Conservation (phyloP, 2,888 invertebrate genomes). For the Dynastes tityus region DNA sequence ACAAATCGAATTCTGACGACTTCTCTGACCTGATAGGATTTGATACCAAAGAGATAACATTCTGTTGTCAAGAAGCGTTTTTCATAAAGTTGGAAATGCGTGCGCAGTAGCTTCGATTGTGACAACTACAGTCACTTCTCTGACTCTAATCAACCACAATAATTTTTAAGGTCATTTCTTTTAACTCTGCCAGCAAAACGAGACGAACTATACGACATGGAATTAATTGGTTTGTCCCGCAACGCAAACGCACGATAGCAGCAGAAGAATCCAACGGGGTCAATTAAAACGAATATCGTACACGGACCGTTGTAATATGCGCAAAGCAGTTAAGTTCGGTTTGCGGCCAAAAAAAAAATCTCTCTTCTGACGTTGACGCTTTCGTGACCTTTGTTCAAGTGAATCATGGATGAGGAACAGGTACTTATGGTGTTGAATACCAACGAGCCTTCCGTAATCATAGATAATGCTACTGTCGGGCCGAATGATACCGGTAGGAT, state of each 20-base stretch:
- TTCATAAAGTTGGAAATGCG: slow-evolving; percentile 51
- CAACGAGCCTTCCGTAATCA: slow-evolving; percentile 65
- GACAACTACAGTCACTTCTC: slow-evolving; percentile 39
- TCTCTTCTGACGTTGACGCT: slow-evolving; percentile 49
- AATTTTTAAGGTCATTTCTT: slow-evolving; percentile 58
- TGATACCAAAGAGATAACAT: slow-evolving; percentile 19
- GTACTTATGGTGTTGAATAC: slow-evolving; percentile 64
- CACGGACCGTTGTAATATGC: slow-evolving; percentile 46
- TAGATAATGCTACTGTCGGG: slow-evolving; percentile 62
- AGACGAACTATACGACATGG: slow-evolving; percentile 46
- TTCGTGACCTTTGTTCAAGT: slow-evolving; percentile 63
- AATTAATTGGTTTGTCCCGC: slow-evolving; percentile 44
- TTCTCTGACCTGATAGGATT: slow-evolving; percentile 26
- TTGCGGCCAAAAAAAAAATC: slow-evolving; percentile 14
- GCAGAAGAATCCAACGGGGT: slow-evolving; percentile 45
- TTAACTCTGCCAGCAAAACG: slow-evolving; percentile 54
- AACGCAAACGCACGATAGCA: slow-evolving; percentile 22
- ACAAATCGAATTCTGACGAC: slow-evolving; percentile 1
- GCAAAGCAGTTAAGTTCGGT: slow-evolving; percentile 46
- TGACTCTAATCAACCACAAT: slow-evolving; percentile 54
- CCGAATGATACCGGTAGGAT: slow-evolving; percentile 52
- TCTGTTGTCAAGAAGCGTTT: slow-evolving; percentile 28
- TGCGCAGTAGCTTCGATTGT: slow-evolving; percentile 52
- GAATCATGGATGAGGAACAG: slow-evolving; percentile 64
- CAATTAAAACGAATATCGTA: slow-evolving; percentile 43